Percentiles rank a stretch among this genome's conserved stretches.
Conservation (phyloP, 2,888 invertebrate genomes). For the Standfussiana lucernea region DNA sequence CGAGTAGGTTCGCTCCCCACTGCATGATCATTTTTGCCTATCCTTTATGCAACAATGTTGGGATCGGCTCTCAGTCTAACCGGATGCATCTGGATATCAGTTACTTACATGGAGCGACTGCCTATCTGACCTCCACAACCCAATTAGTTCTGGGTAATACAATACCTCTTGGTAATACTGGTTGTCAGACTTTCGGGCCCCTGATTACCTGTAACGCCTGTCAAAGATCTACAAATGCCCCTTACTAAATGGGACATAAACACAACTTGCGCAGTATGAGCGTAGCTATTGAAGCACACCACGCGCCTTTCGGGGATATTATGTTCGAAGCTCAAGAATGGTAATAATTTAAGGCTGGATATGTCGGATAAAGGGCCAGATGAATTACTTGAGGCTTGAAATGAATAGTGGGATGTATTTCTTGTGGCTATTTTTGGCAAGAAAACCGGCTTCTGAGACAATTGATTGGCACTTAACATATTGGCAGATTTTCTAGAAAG, state of each 20-base stretch:
- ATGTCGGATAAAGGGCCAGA: slow-evolving; percentile 10
- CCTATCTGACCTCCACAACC: too few species aligned
- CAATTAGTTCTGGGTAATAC: too few species aligned
- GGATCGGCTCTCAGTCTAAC: too few species aligned
- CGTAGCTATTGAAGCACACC: not conserved
- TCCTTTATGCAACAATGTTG: too few species aligned
- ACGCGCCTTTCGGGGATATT: not conserved
- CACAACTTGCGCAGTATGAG: not conserved
- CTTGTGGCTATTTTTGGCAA: slow-evolving; percentile 8
- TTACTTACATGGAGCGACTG: too few species aligned
- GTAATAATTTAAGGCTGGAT: slow-evolving; percentile 10
- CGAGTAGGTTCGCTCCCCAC: not conserved
- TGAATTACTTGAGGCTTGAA: slow-evolving; percentile 13
- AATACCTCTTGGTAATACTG: too few species aligned
- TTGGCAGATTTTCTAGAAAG: not conserved
- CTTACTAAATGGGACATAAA: not conserved
- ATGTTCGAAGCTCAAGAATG: slow-evolving; percentile 20
- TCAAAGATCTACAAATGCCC: too few species aligned
- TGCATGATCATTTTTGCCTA: too few species aligned
- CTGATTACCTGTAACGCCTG: too few species aligned
- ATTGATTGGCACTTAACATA: not conserved
- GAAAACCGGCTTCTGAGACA: not conserved
- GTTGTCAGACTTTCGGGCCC: too few species aligned
- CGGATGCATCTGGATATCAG: too few species aligned
- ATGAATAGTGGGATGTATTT: slow-evolving; percentile 19